phyloP scores from a whole-genome alignment of 2,888 invertebrate species.

The Liodrosophila aerea region DNA sequence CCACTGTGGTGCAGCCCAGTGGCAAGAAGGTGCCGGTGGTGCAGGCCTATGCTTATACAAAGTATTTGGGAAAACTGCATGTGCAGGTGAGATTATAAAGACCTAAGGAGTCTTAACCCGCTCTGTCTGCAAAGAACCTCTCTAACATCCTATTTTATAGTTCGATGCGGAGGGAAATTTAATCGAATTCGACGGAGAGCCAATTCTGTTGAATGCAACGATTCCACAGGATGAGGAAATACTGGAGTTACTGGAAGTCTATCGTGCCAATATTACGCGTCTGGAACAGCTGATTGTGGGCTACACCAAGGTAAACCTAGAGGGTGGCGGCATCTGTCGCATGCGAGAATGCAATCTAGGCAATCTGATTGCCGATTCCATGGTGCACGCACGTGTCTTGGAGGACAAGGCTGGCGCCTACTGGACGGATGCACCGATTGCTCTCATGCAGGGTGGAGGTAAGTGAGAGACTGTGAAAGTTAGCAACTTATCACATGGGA shows the following conservation, averaged over 20 bases:
- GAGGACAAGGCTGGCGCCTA: conserved; percentile 79
- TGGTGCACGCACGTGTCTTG: conserved; percentile 84
- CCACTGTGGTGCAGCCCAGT: conserved; percentile 86
- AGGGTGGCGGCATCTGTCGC: conserved; percentile 87
- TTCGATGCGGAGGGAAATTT: conserved; percentile 90
- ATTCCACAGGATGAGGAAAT: conserved; percentile 87
- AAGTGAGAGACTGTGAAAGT: conserved; percentile 1
- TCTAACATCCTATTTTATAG: conserved; percentile 38
- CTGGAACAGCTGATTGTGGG: conserved; percentile 86
- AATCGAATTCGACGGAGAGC: conserved; percentile 87
- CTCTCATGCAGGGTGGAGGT: conserved; percentile 89
- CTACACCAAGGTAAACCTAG: conserved; percentile 87
- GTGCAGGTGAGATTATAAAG: too few relatives aligned
- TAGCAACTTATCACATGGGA: too few relatives aligned
- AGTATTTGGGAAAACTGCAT: conserved; percentile 92
- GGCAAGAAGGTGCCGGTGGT: conserved; percentile 91
- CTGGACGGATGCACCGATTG: conserved; percentile 92
- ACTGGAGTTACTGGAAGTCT: conserved; percentile 85
- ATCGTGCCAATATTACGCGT: conserved; percentile 84
- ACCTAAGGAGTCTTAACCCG: too few relatives aligned
- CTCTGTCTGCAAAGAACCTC: conserved; percentile 93
- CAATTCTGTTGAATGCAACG: conserved; percentile 87
- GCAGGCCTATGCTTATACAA: conserved; percentile 94
- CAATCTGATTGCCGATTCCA: conserved; percentile 90
- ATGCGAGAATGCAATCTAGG: conserved; percentile 92